Conservation (phyloP, 2,888 invertebrate species). For the Orchesella flavescens region DNA sequence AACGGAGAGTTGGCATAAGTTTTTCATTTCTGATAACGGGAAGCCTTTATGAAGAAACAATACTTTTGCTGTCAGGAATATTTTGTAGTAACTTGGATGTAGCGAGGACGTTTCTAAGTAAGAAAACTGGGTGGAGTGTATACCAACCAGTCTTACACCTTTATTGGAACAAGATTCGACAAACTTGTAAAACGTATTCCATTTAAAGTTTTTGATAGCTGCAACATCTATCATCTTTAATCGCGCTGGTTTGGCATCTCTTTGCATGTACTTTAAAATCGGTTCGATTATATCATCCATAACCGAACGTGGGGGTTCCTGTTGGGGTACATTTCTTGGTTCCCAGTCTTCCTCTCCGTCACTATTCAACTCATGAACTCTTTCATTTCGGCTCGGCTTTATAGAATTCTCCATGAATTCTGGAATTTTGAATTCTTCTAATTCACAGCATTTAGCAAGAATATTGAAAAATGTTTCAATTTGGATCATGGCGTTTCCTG, state of each 20-base stretch:
- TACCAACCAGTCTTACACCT: not conserved
- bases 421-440: slow-evolving; percentile 36
- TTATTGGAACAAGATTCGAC: not conserved
- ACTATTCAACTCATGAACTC: not conserved
- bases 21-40: slow-evolving; percentile 1
- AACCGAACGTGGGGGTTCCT: not conserved
- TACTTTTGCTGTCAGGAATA: slow-evolving; percentile 1
- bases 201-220: not conserved
- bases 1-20: not conserved
- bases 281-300: slow-evolving; percentile 8
- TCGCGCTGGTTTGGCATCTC: not conserved
- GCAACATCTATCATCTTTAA: slow-evolving; percentile 11
- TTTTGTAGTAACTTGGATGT: not conserved
- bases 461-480: slow-evolving; percentile 16
- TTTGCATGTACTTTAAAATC: slow-evolving; percentile 5
- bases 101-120: not conserved
- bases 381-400: not conserved
- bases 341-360: slow-evolving; percentile 8
- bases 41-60: not conserved
- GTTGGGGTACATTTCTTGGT: not conserved
- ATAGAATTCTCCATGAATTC: not conserved
- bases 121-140: not conserved
- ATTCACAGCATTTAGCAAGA: not conserved
- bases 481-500: not conserved
- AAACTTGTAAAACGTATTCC: not conserved